phyloP scores from a whole-genome alignment of 2,888 invertebrate species.

The Drosophila fungiperda region DNA sequence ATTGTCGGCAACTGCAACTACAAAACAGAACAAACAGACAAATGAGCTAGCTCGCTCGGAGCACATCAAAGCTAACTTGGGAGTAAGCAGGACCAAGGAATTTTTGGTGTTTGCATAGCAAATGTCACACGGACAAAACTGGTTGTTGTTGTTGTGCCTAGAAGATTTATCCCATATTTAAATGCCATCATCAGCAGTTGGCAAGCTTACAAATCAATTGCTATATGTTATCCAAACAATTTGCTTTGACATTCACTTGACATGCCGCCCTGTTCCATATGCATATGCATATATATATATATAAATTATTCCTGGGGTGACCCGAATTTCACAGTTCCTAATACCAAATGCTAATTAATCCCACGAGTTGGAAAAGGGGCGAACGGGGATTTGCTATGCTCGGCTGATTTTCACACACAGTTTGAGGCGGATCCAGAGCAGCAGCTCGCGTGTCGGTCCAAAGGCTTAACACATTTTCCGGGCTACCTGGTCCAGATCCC shows the following conservation, averaged over 20 bases:
- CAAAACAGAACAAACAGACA: constrained; percentile 57
- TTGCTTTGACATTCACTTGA: constrained; percentile 80
- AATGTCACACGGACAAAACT: constrained; percentile 53
- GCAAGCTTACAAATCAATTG: constrained; percentile 69
- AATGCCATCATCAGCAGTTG: constrained; percentile 43
- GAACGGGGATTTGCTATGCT: constrained; percentile 61
- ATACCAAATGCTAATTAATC: constrained; percentile 79
- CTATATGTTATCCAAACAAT: constrained; percentile 39
- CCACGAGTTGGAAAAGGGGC: constrained; percentile 49
- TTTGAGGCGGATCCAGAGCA: constrained; percentile 7
- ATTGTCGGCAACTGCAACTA: constrained; percentile 41
- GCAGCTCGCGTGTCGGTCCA: constrained; percentile 50
- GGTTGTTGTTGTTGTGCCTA: constrained; percentile 40
- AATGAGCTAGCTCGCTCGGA: constrained; percentile 39
- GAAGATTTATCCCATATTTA: constrained; percentile 37
- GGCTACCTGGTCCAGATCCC: constrained; percentile 46
- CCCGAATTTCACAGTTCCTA: constrained; percentile 45
- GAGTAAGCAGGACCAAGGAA: constrained; percentile 44
- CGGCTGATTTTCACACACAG: constrained; percentile 70
- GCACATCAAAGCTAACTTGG: constrained; percentile 64
- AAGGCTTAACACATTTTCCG: constrained; percentile 51
- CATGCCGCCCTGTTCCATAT: constrained; percentile 36
- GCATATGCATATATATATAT: constrained; percentile 18
- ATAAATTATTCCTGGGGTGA: constrained; percentile 49
- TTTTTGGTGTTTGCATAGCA: constrained; percentile 52